Evolutionary conservation across 2,113 vertebrate genomes (phyloP), one percentile per base, ranked within the genome.

Genomic region (Barbus barbus): DNA sequence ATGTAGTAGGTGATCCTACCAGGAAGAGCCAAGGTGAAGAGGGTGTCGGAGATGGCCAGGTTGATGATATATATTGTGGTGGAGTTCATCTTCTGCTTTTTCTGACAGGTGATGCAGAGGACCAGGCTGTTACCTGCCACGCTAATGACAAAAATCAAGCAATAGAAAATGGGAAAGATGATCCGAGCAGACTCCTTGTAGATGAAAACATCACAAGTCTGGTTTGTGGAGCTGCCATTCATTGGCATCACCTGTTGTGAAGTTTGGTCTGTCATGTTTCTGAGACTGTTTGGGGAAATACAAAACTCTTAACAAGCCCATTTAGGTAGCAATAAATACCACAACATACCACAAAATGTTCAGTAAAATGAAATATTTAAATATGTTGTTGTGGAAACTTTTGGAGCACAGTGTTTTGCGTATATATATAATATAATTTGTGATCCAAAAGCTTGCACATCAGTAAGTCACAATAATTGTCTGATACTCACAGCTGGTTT

Each of bases 51-150:
- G 22, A 94, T 82, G 0, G 96, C 96, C 46, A 97, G 91, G 83
- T 96, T 96, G 84, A 94, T 91, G 89, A 97, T 88, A 89, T 96
- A 96, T 81, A 96, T 84, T 0, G 92, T 88, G 0, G 95, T 95
- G 60, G 95, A 96, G 90, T 96, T 97, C 87, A 94, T 91, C 87
- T 96, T 97, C 87, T 93, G 92, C 81, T 93, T 94, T 83, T 90
- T 93, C 86, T 94, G 94, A 84, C 91, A 94, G 63, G 93, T 93
- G 41, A 97, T 93, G 78, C 85, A 92, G 76, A 97, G 94, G 18
- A 96, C 95, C 74, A 97, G 87, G 81, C 92, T 82, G 87, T 96
- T 97, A 78, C 96, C 95, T 0, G 91, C 95, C 33, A 92, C 82
- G 0, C 96, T 94, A 0, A 95, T 90, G 36, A 95, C 48, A 84